A percentile compares a stretch with the other conserved stretches of the same genome.
phyloP scores from a whole-genome alignment of 2,888 invertebrate species.

The Scaptomyza flava region DNA sequence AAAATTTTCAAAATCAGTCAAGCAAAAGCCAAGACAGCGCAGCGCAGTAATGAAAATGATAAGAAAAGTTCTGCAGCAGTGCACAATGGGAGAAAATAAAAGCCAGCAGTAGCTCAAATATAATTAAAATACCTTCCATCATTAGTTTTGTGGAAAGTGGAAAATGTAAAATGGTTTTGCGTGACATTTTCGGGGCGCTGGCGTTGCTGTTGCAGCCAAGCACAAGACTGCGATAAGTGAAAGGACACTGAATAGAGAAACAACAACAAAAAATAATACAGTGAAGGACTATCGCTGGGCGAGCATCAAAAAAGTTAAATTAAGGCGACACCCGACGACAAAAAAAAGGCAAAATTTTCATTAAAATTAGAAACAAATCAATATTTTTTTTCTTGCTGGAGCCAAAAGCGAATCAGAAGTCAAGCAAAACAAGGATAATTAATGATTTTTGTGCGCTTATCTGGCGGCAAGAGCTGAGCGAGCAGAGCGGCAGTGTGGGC shows the following conservation, averaged over 20 bases:
- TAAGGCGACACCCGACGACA: constrained; percentile 52
- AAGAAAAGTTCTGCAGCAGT: constrained; percentile 81
- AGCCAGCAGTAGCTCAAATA: constrained; percentile 54
- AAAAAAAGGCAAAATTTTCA: constrained; percentile 69
- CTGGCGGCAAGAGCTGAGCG: constrained; percentile 54
- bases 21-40: constrained; percentile 77
- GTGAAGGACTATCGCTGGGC: constrained; percentile 64
- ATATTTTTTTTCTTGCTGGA: constrained; percentile 63
- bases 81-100: constrained; percentile 53
- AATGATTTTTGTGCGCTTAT: constrained; percentile 83
- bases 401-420: constrained; percentile 71
- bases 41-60: constrained; percentile 69
- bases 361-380: constrained; percentile 79
- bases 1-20: constrained; percentile 72
- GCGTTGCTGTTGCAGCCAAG: constrained; percentile 71
- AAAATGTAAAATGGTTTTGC: constrained; percentile 71
- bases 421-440: constrained; percentile 82
- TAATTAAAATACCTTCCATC: constrained; percentile 82
- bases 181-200: constrained; percentile 67
- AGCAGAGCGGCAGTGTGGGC: constrained; percentile 6
- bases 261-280: constrained; percentile 18
- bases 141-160: constrained; percentile 68
- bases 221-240: constrained; percentile 77
- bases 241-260: constrained; percentile 53
- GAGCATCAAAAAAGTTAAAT: constrained; percentile 78